Evolutionary conservation across 1,140 invertebrate species (phyloP), one percentile per base, ranked within the genome.

Genomic region (Metopolophium dirhodum): DNA sequence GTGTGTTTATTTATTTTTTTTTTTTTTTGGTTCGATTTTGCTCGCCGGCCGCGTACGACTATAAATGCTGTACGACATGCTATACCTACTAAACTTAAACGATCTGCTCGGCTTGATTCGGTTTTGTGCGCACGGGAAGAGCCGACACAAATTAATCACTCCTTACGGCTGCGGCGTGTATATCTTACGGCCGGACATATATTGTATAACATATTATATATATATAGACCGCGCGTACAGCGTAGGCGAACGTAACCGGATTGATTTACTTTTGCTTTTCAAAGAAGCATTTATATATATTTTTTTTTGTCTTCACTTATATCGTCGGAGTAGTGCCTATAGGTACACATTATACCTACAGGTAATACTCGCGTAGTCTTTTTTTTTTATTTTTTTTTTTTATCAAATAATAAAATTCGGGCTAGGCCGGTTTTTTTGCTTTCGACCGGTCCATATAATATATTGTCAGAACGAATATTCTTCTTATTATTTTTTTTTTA

Each of bases 261-360:
- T 86, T 23, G 87, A 54, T 88, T 54, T 54, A 88, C 87, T 88
- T 88, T 88, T 88, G 86, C 45, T 88, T 88, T 88, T 88, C 35
- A n/a, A 18, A 47, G 85, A 26, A 47, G 85, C 23, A n/a, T 85
- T 23, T 23, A 47, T 4, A 26, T 86, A 41, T 3, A 41, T 41
- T 3, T 41, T 37, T 86, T 86, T 85, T 85, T 83, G 23, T 18
- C n/a, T 35, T 22, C 20, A 7, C 22, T 14, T 77, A 18, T 45
- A 41, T 18, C 85, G 41, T 26, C 7, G 7, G 2, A 45, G 26
- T 30, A 30, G 7, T 30, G 6, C 30, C 20, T 23, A 22, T 37
- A 22, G 1, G 14, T 37, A 82, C 18, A 37, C 7, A 3, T 9
- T 82, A 14, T 77, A 77, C 14, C 51, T 54, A 54, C 20, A 54